These are phyloP conservation scores for Anguilla rostrata DNA, from an alignment of 2,113 vertebrate species.

Conservation along the genomic window DNA sequence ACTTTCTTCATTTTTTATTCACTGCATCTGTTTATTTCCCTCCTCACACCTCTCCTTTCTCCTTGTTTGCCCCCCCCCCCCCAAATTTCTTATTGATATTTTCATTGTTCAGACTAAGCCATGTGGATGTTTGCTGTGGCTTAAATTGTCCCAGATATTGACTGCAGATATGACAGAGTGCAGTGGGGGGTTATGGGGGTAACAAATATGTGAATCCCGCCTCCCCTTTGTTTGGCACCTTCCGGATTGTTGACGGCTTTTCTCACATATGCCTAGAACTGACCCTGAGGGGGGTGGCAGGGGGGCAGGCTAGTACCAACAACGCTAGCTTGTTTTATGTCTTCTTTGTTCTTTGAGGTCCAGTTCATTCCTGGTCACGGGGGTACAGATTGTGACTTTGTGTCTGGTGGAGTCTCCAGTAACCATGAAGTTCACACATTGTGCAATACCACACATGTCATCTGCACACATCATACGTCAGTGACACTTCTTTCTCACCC, in stretches of 20 bases:
- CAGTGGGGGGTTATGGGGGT: neutral
- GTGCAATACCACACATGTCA: neutral
- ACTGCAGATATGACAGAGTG: neutral
- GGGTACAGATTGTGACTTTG: neutral
- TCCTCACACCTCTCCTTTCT: neutral
- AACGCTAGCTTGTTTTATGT: too few relatives aligned
- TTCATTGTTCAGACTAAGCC: neutral
- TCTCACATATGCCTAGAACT: too few relatives aligned
- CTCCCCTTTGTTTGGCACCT: too few relatives aligned
- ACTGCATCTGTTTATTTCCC: neutral
- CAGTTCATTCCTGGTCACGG: neutral
- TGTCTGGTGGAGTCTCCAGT: neutral
- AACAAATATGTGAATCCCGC: too few relatives aligned
- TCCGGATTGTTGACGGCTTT: too few relatives aligned
- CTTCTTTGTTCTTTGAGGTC: neutral
- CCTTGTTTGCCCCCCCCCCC: neutral
- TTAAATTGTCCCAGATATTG: neutral
- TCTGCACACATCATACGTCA: neutral
- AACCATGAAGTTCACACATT: neutral
- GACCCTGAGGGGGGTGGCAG: too few relatives aligned
- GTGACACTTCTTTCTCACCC: neutral
- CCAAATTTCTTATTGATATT: neutral
- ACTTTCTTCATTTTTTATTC: conserved; percentile 15
- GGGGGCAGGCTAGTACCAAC: too few relatives aligned
- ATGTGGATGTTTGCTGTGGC: neutral